Conservation (phyloP, 1,140 invertebrate species). For the Oppia nitens region DNA sequence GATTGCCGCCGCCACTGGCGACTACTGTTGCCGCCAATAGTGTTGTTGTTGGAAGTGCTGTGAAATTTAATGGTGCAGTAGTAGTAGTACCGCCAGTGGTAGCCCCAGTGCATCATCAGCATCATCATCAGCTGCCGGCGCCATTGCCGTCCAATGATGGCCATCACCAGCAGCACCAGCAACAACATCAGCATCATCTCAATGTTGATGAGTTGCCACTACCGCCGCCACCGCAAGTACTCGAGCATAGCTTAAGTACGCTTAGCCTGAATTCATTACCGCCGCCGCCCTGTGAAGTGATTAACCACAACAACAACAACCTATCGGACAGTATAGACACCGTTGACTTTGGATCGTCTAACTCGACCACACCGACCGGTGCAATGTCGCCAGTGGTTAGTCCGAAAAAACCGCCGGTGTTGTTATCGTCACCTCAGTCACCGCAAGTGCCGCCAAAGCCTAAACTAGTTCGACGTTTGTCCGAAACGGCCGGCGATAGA, state of each 20-base stretch:
- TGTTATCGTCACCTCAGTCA: slow-evolving; percentile 37
- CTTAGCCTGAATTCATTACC: slow-evolving; percentile 27
- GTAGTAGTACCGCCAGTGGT: slow-evolving; percentile 25
- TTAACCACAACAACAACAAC: background rate
- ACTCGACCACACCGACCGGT: slow-evolving; percentile 28
- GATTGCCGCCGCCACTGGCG: background rate
- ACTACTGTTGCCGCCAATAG: background rate
- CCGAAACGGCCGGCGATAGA: background rate
- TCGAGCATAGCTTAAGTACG: slow-evolving; percentile 19
- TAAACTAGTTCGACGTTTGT: background rate
- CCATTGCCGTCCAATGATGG: too few relatives aligned
- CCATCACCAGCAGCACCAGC: too few relatives aligned
- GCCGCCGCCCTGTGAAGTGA: slow-evolving; percentile 26
- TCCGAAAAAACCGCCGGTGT: slow-evolving; percentile 55
- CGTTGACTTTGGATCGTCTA: slow-evolving; percentile 21
- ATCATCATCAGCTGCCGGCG: too few relatives aligned
- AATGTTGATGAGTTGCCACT: slow-evolving; percentile 24
- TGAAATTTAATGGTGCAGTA: background rate
- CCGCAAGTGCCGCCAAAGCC: slow-evolving; percentile 20
- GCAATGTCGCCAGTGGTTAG: slow-evolving; percentile 53
- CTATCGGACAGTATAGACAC: background rate
- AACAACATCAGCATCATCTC: too few relatives aligned
- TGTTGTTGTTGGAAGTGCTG: background rate
- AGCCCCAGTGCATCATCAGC: slow-evolving; percentile 26
- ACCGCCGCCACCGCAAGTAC: slow-evolving; percentile 26